phyloP scores from a whole-genome alignment of 2,888 invertebrate species.

The Automeris io region DNA sequence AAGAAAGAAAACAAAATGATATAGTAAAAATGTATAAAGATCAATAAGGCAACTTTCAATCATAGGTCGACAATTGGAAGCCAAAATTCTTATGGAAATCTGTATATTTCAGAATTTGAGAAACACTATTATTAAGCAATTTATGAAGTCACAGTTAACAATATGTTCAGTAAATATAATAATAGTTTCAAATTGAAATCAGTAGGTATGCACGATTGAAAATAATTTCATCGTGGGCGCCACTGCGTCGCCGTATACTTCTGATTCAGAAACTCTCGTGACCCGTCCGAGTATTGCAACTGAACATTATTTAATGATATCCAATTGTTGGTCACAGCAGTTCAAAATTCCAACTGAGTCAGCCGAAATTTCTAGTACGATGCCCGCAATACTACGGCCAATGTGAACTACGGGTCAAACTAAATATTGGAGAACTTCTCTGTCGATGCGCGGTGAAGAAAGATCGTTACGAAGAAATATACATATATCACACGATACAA shows the following conservation, averaged over 20 bases:
- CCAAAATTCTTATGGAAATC: too few species aligned
- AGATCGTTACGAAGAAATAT: slow-evolving; percentile 34
- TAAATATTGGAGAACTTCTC: slow-evolving; percentile 22
- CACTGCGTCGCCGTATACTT: slow-evolving; percentile 47
- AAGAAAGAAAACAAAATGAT: too few species aligned
- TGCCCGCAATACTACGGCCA: slow-evolving; percentile 25
- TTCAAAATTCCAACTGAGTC: slow-evolving; percentile 16
- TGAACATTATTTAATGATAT: slow-evolving; percentile 24
- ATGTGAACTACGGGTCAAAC: slow-evolving; percentile 27
- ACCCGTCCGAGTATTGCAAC: slow-evolving; percentile 28
- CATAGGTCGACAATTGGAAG: too few species aligned
- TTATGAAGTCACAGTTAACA: slow-evolving; percentile 20
- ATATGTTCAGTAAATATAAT: slow-evolving; percentile 31
- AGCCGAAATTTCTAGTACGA: slow-evolving; percentile 7
- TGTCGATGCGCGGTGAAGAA: slow-evolving; percentile 17
- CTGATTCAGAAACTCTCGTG: slow-evolving; percentile 56
- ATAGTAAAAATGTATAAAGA: too few species aligned
- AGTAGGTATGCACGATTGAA: slow-evolving; percentile 47
- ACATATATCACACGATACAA: slow-evolving; percentile 38
- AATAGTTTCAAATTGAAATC: slow-evolving; percentile 40
- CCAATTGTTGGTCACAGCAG: slow-evolving; percentile 21
- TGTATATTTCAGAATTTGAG: too few species aligned
- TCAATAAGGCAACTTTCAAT: too few species aligned
- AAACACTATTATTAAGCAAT: too few species aligned
- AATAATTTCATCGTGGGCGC: slow-evolving; percentile 52